Percentiles rank a stretch among this genome's conserved stretches.
phyloP scores from a whole-genome alignment of 2,113 vertebrate species.

The Hipposideros armiger region DNA sequence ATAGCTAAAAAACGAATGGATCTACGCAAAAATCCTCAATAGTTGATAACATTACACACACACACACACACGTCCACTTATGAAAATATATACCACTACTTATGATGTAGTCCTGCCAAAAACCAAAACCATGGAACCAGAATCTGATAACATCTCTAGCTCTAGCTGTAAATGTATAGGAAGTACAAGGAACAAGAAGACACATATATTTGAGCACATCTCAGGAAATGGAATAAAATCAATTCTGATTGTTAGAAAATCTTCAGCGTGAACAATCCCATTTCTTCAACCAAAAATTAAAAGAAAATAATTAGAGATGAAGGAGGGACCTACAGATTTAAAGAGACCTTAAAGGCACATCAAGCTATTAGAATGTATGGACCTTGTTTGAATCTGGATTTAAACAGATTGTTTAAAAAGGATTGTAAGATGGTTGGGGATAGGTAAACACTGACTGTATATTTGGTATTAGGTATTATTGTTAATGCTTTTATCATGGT shows the following conservation, averaged over 20 bases:
- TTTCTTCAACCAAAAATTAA: background rate
- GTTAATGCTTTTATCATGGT: background rate
- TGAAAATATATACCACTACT: slow-evolving; percentile 21
- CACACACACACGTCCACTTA: background rate
- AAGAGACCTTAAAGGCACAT: background rate
- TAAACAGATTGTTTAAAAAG: background rate
- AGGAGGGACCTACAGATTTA: background rate
- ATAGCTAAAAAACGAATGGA: background rate
- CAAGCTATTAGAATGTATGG: background rate
- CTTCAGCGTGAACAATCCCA: background rate
- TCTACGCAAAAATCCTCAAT: background rate
- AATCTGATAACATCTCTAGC: background rate
- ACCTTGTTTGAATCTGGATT: background rate
- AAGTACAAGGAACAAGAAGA: slow-evolving; percentile 9
- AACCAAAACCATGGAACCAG: background rate
- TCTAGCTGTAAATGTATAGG: background rate
- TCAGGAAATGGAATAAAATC: background rate
- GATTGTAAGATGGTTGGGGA: background rate
- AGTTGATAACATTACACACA: background rate
- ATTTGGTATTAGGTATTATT: background rate
- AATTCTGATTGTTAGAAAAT: slow-evolving; percentile 14
- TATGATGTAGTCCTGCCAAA: background rate
- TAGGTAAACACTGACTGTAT: background rate
- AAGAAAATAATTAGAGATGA: background rate
- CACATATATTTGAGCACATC: slow-evolving; percentile 5